Evolutionary conservation across 2,113 vertebrate species (phyloP).

Genomic region (Mobula birostris): DNA sequence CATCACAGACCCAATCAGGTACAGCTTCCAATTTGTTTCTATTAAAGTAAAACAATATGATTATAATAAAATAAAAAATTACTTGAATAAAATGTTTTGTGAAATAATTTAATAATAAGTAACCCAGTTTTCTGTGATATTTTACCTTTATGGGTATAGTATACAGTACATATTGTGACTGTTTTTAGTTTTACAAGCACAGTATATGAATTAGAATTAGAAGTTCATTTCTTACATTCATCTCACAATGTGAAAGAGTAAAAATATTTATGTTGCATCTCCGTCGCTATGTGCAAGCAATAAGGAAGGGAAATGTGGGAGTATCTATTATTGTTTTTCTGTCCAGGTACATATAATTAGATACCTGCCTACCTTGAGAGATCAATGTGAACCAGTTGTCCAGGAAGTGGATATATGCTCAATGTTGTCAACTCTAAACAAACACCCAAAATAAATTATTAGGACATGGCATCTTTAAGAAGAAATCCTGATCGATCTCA

Average conservation of each 20-base stretch:
- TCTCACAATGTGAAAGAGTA: too few relatives aligned
- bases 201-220: background rate
- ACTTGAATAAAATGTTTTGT: constrained; percentile 9
- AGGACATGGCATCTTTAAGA: background rate
- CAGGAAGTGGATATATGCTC: constrained; percentile 80
- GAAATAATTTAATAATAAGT: background rate
- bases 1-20: constrained; percentile 88
- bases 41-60: constrained; percentile 40
- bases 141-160: background rate
- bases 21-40: constrained; percentile 84
- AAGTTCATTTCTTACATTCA: too few relatives aligned
- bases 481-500: background rate
- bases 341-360: background rate
- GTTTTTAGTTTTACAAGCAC: background rate
- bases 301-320: too few relatives aligned
- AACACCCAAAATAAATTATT: constrained; percentile 38
- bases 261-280: too few relatives aligned
- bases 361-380: constrained; percentile 74
- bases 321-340: background rate
- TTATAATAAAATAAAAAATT: background rate
- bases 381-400: constrained; percentile 75
- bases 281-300: too few relatives aligned
- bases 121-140: background rate
- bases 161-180: background rate
- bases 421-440: constrained; percentile 72